Evolutionary conservation across 2,797 vertebrate genomes (phyloP).

Genomic region (Antrozous pallidus): DNA sequence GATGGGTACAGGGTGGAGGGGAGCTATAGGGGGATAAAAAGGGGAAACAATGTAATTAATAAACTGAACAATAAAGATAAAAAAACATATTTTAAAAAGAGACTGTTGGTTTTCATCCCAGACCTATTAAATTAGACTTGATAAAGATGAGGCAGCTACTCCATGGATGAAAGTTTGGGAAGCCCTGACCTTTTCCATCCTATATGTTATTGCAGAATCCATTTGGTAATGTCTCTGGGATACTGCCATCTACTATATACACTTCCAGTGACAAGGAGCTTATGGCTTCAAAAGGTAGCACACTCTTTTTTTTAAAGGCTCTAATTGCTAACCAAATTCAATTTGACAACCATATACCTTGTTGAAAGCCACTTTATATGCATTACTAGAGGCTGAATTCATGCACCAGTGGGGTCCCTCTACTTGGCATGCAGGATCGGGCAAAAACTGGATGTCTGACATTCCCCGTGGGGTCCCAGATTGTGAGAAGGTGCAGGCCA

Average conservation of each 20-base stretch:
- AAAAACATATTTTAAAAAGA: no score
- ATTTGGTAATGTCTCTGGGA: neutral
- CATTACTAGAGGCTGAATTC: neutral
- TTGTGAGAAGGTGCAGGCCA: no score
- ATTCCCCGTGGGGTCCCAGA: no score
- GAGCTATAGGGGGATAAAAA: no score
- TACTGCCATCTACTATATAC: neutral
- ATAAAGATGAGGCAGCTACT: neutral
- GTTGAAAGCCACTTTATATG: neutral
- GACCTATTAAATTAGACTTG: constrained; percentile 41
- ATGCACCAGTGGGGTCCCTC: no score
- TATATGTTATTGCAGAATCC: neutral
- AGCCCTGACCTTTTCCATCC: neutral
- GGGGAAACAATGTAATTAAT: no score
- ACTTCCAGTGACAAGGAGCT: neutral
- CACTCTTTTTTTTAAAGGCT: neutral
- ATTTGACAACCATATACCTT: neutral
- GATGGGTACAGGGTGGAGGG: no score
- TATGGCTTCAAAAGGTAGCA: neutral
- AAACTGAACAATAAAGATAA: no score
- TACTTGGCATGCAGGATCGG: no score
- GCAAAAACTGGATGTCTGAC: no score
- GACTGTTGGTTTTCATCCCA: neutral
- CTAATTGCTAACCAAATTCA: constrained; percentile 24
- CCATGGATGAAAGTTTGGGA: constrained; percentile 12